A percentile compares a stretch with the other conserved stretches of the same genome.
Conservation (phyloP, 2,797 vertebrate genomes). For the Botia almorhae region DNA sequence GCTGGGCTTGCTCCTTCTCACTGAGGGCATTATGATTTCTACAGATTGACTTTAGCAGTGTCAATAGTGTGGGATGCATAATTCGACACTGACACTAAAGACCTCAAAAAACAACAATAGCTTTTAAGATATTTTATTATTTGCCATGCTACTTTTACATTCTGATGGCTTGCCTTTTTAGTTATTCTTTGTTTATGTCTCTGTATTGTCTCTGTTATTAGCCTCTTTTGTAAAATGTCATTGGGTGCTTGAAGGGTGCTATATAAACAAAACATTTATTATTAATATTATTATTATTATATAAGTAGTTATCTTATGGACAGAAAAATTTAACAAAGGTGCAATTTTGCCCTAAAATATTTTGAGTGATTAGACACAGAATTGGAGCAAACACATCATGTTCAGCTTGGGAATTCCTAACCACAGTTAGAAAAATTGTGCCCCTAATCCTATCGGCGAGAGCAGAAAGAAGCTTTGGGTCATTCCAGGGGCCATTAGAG, state of each 20-base stretch:
- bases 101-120: neutral
- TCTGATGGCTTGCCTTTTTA: too few species aligned
- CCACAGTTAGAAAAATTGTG: conserved; percentile 52
- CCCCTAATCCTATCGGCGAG: conserved; percentile 45
- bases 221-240: too few species aligned
- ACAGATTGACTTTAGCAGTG: conserved; percentile 34
- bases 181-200: too few species aligned
- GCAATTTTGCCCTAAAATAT: neutral
- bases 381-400: conserved; percentile 11
- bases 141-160: too few species aligned
- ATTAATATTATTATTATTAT: too few species aligned
- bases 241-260: too few species aligned
- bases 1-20: conserved; percentile 28
- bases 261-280: too few species aligned
- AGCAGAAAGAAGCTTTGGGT: conserved; percentile 49
- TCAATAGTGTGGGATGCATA: neutral
- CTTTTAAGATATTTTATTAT: too few species aligned
- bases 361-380: neutral
- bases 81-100: neutral
- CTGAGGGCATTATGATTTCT: conserved; percentile 10
- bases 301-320: too few species aligned
- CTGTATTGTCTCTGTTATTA: too few species aligned
- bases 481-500: conserved; percentile 44
- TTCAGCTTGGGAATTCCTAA: conserved; percentile 36
- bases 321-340: too few species aligned